Evolutionary conservation across 2,113 vertebrate genomes (phyloP).

Genomic region (Thryonomys swinderianus): DNA sequence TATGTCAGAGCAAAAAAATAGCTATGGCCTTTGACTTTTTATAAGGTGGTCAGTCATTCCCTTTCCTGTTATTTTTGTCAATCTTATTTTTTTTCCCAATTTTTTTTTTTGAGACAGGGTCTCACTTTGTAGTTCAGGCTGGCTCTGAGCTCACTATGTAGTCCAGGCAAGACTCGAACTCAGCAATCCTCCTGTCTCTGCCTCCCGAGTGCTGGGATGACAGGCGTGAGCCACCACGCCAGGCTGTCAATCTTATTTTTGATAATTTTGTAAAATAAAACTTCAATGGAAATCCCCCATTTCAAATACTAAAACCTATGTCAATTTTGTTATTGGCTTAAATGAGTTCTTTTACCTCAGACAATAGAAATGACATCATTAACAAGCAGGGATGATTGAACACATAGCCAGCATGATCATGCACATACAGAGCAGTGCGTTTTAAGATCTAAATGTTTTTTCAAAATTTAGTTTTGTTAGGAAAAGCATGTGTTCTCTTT

Average conservation of each 20-base stretch:
- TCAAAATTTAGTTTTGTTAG: background rate
- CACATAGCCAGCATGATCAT: background rate
- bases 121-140: too few relatives aligned
- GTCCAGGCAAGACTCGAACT: too few relatives aligned
- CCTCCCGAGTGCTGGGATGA: too few relatives aligned
- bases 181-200: too few relatives aligned
- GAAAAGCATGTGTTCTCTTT: constrained; percentile 30
- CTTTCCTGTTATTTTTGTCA: constrained; percentile 11
- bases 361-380: background rate
- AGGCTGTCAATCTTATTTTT: too few relatives aligned
- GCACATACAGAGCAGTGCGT: background rate
- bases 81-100: too few relatives aligned
- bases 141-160: too few relatives aligned
- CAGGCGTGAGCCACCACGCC: too few relatives aligned
- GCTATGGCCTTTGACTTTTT: background rate
- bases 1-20: background rate
- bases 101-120: too few relatives aligned
- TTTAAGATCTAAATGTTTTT: constrained; percentile 30
- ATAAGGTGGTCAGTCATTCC: background rate
- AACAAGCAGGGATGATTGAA: background rate
- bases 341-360: background rate
- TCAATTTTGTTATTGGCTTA: background rate
- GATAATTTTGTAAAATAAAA: constrained; percentile 44
- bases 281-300: constrained; percentile 30
- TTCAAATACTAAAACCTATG: background rate